Evolutionary conservation across 2,888 invertebrate species (phyloP), one percentile per base, ranked within the genome.

Genomic region (Limenitis camilla): DNA sequence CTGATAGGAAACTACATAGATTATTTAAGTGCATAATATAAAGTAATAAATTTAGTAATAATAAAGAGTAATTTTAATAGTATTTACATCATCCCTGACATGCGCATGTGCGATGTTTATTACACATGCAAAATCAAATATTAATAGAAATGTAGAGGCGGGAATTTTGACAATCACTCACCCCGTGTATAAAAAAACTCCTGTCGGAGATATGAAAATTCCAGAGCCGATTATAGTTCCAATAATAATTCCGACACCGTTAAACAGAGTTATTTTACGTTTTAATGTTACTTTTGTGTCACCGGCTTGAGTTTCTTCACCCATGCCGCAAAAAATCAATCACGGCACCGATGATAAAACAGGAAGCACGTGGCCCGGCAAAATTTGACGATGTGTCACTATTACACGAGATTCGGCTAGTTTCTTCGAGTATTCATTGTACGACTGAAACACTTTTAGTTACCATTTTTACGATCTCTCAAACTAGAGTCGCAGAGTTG

Each of bases 151-250:
- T 29, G 31, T 35, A 50, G 35, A 48, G 46, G 55, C 51, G 55
- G 43, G 46, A 51, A 55, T 43, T 50, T 47, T 39, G 11, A 56
- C 40, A 49, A 55, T 43, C 55, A 85, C 90, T 90, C 75, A 91
- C 89, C 89, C 88, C 39, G 92, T 92, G 64, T 90, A 87, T 51
- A 75, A 66, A 69, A 90, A 92, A 59, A 93, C 93, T 63, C 93
- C 93, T 60, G 95, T 93, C n/a, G 96, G 97, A 30, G 96, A 93
- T 64, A 97, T 93, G 78, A 97, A 97, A 65, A 97, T 97, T 47
- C 97, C 97, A 55, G 96, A 91, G 40, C 97, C 97, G 61, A 96
- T 94, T 67, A 96, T 96, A 31, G 93, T 93, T 36, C 96, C 96
- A 40, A 96, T 94, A 68, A 96, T 96, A 56, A 96, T 91, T 30